phyloP scores from a whole-genome alignment of 2,113 vertebrate species.

The Pheucticus melanocephalus region DNA sequence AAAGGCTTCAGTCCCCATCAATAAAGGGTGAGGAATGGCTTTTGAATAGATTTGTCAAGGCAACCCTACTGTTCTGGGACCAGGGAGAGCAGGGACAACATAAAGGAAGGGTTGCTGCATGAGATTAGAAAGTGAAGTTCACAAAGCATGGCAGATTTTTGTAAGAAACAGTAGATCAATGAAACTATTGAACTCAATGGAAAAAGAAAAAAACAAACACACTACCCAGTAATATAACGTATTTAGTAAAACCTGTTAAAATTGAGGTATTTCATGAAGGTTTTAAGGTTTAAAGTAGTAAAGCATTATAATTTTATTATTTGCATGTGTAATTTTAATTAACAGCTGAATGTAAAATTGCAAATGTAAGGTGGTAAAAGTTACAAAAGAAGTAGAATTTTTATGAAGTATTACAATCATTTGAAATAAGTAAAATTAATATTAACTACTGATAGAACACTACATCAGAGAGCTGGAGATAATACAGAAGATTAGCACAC shows the following conservation, averaged over 20 bases:
- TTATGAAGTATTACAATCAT: slow-evolving; percentile 74
- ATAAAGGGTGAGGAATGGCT: slow-evolving; percentile 83
- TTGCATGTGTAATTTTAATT: slow-evolving; percentile 76
- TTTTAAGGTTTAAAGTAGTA: slow-evolving; percentile 55
- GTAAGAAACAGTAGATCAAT: slow-evolving; percentile 87
- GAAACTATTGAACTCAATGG: slow-evolving; percentile 81
- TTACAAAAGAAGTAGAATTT: slow-evolving; percentile 70
- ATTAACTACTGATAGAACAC: slow-evolving; percentile 76
- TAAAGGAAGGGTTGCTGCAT: slow-evolving; percentile 89
- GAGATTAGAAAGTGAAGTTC: slow-evolving; percentile 90
- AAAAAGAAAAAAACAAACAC: slow-evolving; percentile 81
- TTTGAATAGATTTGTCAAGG: slow-evolving; percentile 99
- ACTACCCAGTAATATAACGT: slow-evolving; percentile 69
- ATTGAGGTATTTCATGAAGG: slow-evolving; percentile 67
- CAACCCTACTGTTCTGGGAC: slow-evolving; percentile 90
- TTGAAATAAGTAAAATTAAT: slow-evolving; percentile 81
- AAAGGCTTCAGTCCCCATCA: slow-evolving; percentile 87
- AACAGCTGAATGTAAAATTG: slow-evolving; percentile 70
- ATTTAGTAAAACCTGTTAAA: slow-evolving; percentile 69
- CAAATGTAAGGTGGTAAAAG: slow-evolving; percentile 64
- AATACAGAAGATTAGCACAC: slow-evolving; percentile 81
- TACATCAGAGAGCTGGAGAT: slow-evolving; percentile 77
- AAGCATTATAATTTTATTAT: slow-evolving; percentile 56
- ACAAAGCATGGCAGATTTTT: slow-evolving; percentile 87
- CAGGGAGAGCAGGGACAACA: slow-evolving; percentile 86